These are phyloP conservation scores for Wiebesia pumilae DNA, from an alignment of 1,140 invertebrate species.

Conservation along the genomic window DNA sequence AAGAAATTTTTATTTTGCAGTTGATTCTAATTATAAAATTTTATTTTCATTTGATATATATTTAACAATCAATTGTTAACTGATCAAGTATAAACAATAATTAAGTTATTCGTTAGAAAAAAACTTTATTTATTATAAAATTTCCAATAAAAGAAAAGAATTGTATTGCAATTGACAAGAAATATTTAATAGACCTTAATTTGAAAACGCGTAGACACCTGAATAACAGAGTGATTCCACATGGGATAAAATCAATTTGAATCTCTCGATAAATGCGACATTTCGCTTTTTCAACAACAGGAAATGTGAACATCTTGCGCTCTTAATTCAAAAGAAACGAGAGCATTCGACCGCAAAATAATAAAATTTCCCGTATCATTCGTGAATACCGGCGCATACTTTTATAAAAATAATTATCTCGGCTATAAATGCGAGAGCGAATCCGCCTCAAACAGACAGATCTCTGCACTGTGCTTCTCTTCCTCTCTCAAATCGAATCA, in stretches of 20 bases:
- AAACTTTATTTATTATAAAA: too few species aligned
- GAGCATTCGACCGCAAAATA: neutral
- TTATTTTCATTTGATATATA: too few species aligned
- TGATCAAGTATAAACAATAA: too few species aligned
- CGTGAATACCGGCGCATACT: neutral
- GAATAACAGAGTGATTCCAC: too few species aligned
- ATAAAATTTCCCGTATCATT: slow-evolving; percentile 10
- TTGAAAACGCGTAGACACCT: neutral
- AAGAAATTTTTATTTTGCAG: too few species aligned
- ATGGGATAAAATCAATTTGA: neutral
- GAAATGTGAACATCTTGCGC: neutral
- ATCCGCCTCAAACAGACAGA: neutral
- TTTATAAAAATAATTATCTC: neutral
- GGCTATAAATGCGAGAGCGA: neutral
- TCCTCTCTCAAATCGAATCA: neutral
- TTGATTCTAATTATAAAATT: too few species aligned
- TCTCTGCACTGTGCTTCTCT: neutral
- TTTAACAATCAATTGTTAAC: too few species aligned
- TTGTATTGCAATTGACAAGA: too few species aligned
- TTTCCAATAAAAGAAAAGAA: too few species aligned
- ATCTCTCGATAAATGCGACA: neutral
- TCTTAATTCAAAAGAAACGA: slow-evolving; percentile 7
- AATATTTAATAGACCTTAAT: neutral
- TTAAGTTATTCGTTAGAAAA: too few species aligned
- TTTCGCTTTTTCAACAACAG: neutral